phyloP scores from a whole-genome alignment of 2,888 invertebrate species.

The Cephus runcator region DNA sequence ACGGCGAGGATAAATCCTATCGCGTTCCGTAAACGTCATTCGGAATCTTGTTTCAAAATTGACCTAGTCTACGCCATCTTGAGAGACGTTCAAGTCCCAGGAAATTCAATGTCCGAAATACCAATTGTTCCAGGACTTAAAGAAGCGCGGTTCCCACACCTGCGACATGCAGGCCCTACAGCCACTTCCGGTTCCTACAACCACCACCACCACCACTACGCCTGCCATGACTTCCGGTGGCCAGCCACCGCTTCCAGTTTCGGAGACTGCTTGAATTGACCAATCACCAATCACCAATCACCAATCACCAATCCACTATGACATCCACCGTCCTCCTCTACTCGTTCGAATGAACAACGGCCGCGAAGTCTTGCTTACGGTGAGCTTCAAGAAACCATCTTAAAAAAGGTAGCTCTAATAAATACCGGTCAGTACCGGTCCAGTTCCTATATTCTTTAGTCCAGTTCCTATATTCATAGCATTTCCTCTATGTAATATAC shows the following conservation, averaged over 20 bases:
- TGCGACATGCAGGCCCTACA: slow-evolving; percentile 65
- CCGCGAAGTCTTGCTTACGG: slow-evolving; percentile 55
- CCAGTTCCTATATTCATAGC: too few species aligned
- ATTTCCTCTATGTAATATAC: too few species aligned
- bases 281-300: slow-evolving; percentile 7
- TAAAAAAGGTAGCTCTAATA: background rate
- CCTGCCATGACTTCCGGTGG: slow-evolving; percentile 61
- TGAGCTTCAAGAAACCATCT: slow-evolving; percentile 47
- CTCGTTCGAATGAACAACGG: slow-evolving; percentile 45
- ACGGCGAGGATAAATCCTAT: too few species aligned
- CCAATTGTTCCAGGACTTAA: slow-evolving; percentile 65
- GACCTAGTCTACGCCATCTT: too few species aligned
- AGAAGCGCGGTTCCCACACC: slow-evolving; percentile 65
- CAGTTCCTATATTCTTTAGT: too few species aligned
- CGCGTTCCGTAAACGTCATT: background rate
- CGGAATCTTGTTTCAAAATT: background rate
- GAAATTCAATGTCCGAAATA: slow-evolving; percentile 50
- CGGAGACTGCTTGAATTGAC: slow-evolving; percentile 61
- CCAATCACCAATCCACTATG: slow-evolving; percentile 12
- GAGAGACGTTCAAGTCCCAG: background rate
- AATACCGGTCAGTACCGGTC: too few species aligned
- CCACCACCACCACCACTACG: slow-evolving; percentile 48
- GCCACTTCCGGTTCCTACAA: slow-evolving; percentile 61
- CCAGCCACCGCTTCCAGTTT: slow-evolving; percentile 52
- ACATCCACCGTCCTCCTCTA: slow-evolving; percentile 41